These are phyloP conservation scores for Melanotaenia boesemani DNA, from an alignment of 2,797 vertebrate species.

Conservation along the genomic window DNA sequence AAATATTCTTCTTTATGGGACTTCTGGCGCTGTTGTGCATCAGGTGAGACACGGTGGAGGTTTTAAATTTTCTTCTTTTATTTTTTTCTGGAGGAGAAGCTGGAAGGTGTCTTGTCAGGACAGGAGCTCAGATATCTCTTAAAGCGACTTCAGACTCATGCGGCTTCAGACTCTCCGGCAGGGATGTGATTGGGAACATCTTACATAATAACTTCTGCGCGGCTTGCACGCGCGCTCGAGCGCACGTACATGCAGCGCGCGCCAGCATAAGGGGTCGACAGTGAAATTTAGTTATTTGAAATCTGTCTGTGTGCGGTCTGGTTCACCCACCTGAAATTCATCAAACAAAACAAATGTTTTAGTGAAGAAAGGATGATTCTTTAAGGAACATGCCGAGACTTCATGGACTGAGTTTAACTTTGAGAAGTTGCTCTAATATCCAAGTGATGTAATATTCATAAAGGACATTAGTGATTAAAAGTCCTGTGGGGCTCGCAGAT, in stretches of 20 bases:
- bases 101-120: conserved; percentile 52
- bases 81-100: conserved; percentile 21
- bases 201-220: conserved; percentile 74
- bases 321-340: conserved; percentile 34
- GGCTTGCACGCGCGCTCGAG: conserved; percentile 31
- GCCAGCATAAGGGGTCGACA: conserved; percentile 7
- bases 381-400: conserved; percentile 1
- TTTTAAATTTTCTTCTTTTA: neutral
- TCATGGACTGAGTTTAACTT: conserved; percentile 15
- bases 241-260: conserved; percentile 18
- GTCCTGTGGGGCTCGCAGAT: neutral
- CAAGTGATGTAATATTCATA: conserved; percentile 9
- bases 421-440: conserved; percentile 21
- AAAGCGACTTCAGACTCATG: conserved; percentile 58
- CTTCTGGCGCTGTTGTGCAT: conserved; percentile 28
- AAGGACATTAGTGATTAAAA: neutral
- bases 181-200: conserved; percentile 68
- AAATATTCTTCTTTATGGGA: conserved; percentile 10
- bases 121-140: conserved; percentile 48
- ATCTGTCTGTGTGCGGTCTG: conserved; percentile 17
- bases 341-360: conserved; percentile 1
- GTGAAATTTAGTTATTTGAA: conserved; percentile 41
- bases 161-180: conserved; percentile 54
- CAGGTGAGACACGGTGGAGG: conserved; percentile 62
- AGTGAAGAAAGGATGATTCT: conserved; percentile 11